Evolutionary conservation across 2,888 invertebrate genomes (phyloP).

Genomic region (Mantis religiosa): DNA sequence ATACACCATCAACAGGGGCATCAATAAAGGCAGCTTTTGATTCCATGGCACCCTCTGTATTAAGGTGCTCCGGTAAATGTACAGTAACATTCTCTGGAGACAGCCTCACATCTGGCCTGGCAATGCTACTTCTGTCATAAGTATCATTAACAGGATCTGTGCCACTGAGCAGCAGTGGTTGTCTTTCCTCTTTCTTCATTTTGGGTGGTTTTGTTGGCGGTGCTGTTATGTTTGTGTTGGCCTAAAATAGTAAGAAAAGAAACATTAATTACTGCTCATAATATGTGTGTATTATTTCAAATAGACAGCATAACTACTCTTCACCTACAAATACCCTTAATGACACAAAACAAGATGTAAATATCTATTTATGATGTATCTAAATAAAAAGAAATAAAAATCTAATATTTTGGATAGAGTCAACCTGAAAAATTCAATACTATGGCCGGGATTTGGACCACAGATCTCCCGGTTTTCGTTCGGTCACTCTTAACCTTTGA

Average conservation of each 20-base stretch:
- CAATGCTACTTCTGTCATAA: conserved; percentile 31
- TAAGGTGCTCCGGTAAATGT: conserved; percentile 37
- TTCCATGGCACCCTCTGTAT: conserved; percentile 35
- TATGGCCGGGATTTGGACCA: too few species aligned
- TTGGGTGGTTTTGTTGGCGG: neutral
- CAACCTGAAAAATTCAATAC: too few species aligned
- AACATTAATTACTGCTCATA: neutral
- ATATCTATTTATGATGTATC: too few species aligned
- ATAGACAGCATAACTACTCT: too few species aligned
- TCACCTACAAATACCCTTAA: too few species aligned
- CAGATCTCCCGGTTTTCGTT: too few species aligned
- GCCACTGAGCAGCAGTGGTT: conserved; percentile 53
- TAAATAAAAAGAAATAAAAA: too few species aligned
- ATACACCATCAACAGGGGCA: conserved; percentile 34
- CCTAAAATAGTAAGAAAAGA: neutral
- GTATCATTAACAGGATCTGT: conserved; percentile 34
- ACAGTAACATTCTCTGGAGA: conserved; percentile 47
- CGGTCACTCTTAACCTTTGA: too few species aligned
- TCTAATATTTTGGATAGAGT: too few species aligned
- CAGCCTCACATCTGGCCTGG: conserved; percentile 43
- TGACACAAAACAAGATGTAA: too few species aligned
- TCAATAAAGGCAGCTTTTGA: conserved; percentile 32
- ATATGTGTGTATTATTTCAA: neutral
- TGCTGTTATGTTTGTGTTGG: neutral
- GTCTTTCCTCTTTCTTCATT: conserved; percentile 58